Evolutionary conservation across 2,113 vertebrate species (phyloP).

Genomic region (Alethe castanea): DNA sequence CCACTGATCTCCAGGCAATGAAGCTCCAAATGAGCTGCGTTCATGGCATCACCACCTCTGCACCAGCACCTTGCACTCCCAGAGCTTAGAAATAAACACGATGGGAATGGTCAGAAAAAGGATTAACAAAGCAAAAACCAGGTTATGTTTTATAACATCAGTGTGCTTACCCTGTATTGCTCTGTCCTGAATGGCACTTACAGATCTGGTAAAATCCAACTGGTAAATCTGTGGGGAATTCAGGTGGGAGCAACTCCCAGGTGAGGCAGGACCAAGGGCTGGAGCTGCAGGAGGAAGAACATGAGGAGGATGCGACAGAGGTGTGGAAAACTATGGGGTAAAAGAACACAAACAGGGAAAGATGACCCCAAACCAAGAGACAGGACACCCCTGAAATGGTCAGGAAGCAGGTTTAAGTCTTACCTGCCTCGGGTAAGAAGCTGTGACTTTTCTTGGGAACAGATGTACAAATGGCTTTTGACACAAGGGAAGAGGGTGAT

Average conservation of each 20-base stretch:
- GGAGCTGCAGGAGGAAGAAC: not conserved
- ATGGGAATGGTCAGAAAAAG: not conserved
- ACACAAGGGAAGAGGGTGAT: not conserved
- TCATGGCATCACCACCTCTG: fast-evolving
- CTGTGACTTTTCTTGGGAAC: fast-evolving
- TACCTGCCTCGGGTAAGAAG: not conserved
- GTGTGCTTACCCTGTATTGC: fast-evolving
- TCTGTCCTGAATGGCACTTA: not conserved
- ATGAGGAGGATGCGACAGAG: fast-evolving
- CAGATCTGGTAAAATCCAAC: not conserved
- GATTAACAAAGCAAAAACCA: not conserved
- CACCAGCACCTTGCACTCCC: not conserved
- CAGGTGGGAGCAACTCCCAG: not conserved
- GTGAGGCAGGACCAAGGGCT: fast-evolving
- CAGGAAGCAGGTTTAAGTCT: not conserved
- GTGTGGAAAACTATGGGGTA: not conserved
- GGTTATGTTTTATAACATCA: fast-evolving
- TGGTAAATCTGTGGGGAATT: not conserved
- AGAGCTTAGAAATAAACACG: not conserved
- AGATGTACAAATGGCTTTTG: not conserved
- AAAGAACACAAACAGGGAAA: not conserved
- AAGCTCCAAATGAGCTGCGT: not conserved
- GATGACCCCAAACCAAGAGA: not conserved
- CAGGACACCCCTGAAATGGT: too few species aligned
- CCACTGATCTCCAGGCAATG: not conserved